A percentile compares a stretch with the other conserved stretches of the same genome.
Conservation (phyloP, 2,888 invertebrate genomes). For the Lycophotia porphyrea region DNA sequence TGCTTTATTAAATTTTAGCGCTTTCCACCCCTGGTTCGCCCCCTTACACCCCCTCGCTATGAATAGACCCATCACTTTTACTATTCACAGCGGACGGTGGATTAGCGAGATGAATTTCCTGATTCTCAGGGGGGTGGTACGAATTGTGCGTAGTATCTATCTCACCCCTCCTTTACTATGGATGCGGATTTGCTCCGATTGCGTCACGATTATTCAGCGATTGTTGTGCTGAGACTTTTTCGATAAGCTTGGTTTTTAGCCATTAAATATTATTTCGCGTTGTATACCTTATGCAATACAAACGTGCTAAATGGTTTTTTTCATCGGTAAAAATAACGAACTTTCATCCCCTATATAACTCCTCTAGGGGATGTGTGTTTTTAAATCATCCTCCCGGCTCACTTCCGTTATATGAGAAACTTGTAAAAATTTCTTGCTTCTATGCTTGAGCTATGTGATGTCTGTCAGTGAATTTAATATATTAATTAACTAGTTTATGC, state of each 20-base stretch:
- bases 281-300: not conserved
- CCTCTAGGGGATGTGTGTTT: not conserved
- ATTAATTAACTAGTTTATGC: too few relatives aligned
- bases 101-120: conserved; percentile 89
- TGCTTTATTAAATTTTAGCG: conserved; percentile 90
- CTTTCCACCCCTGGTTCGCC: conserved; percentile 73
- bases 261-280: conserved; percentile 40
- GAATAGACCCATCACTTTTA: conserved; percentile 90
- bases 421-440: not conserved
- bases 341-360: not conserved
- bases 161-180: conserved; percentile 68
- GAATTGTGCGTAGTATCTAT: conserved; percentile 79
- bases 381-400: not conserved
- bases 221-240: conserved; percentile 44
- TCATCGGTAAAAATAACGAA: not conserved
- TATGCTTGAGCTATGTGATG: not conserved
- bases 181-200: conserved; percentile 79
- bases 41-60: conserved; percentile 72
- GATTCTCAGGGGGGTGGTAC: conserved; percentile 79
- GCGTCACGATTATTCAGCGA: conserved; percentile 75
- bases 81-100: conserved; percentile 87
- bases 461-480: not conserved
- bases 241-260: conserved; percentile 31
- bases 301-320: not conserved
- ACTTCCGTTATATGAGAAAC: not conserved